Conservation (phyloP, 2,797 vertebrate genomes). For the Enteromius paludinosus region DNA sequence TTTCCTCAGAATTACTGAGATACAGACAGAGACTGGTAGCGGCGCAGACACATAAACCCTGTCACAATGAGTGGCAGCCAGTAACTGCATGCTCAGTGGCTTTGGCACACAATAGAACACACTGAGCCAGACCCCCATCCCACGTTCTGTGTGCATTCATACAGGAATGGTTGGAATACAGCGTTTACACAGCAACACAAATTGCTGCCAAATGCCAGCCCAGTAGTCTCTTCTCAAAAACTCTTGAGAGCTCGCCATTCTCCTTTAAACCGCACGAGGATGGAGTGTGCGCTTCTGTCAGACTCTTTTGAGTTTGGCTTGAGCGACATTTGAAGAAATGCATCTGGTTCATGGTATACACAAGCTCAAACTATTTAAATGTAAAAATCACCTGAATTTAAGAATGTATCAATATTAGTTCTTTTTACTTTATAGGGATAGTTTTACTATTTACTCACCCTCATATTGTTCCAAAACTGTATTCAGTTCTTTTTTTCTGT, state of each 20-base stretch:
- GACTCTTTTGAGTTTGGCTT: neutral
- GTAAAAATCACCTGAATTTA: neutral
- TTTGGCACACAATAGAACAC: conserved; percentile 52
- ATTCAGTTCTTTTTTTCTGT: neutral
- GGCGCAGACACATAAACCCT: conserved; percentile 40
- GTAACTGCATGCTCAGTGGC: conserved; percentile 45
- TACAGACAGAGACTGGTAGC: conserved; percentile 29
- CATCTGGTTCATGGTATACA: neutral
- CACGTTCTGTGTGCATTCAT: conserved; percentile 53
- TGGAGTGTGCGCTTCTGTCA: conserved; percentile 6
- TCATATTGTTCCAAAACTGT: neutral
- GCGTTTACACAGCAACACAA: conserved; percentile 48
- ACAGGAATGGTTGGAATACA: conserved; percentile 49
- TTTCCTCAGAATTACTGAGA: conserved; percentile 27
- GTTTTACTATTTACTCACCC: neutral
- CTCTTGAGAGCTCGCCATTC: conserved; percentile 6
- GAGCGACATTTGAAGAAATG: conserved; percentile 4
- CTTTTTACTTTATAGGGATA: neutral
- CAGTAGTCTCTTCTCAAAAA: conserved; percentile 15
- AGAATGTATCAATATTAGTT: neutral
- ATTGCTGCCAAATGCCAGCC: conserved; percentile 20
- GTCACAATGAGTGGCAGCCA: conserved; percentile 47
- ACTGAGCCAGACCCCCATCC: conserved; percentile 40
- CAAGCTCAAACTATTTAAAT: neutral
- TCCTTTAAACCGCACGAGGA: neutral